These are phyloP conservation scores for Scaptomyza graminum DNA, from an alignment of 1,140 invertebrate genomes.

Conservation along the genomic window DNA sequence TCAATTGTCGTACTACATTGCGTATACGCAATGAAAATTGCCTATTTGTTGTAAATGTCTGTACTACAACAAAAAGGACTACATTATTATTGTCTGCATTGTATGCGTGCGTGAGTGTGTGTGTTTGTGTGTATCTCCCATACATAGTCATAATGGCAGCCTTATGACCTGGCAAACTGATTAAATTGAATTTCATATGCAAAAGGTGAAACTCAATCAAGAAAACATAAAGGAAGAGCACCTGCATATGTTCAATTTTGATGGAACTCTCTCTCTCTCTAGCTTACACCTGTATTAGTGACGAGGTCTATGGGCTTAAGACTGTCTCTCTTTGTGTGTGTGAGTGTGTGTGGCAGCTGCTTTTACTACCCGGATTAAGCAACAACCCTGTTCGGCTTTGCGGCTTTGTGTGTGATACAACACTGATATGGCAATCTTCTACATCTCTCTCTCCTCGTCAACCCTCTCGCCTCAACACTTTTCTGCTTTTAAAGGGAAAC, in stretches of 20 bases:
- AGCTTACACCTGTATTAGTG: conserved; percentile 41
- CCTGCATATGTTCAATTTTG: conserved; percentile 40
- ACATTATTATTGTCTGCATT: conserved; percentile 79
- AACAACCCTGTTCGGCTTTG: conserved; percentile 70
- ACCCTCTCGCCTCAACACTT: not conserved
- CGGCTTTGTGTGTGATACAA: conserved; percentile 65
- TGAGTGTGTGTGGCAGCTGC: conserved; percentile 40
- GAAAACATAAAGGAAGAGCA: conserved; percentile 71
- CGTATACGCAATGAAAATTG: conserved; percentile 64
- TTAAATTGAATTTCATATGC: conserved; percentile 82
- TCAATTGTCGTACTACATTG: conserved; percentile 41
- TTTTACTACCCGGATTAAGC: conserved; percentile 61
- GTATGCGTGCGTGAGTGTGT: conserved; percentile 28
- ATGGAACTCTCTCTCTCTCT: conserved; percentile 1
- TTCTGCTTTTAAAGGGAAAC: too few species aligned
- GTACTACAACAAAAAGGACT: conserved; percentile 73
- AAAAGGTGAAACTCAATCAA: conserved; percentile 82
- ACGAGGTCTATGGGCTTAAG: conserved; percentile 20
- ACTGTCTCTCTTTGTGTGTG: conserved; percentile 23
- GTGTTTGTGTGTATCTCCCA: conserved; percentile 25
- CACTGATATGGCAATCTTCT: conserved; percentile 56
- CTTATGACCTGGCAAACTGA: conserved; percentile 71
- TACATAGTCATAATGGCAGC: conserved; percentile 30
- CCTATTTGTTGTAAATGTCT: conserved; percentile 62
- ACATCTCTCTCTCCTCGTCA: not conserved